Evolutionary conservation across 2,888 invertebrate species (phyloP).

Genomic region (Lasius fuliginosus): DNA sequence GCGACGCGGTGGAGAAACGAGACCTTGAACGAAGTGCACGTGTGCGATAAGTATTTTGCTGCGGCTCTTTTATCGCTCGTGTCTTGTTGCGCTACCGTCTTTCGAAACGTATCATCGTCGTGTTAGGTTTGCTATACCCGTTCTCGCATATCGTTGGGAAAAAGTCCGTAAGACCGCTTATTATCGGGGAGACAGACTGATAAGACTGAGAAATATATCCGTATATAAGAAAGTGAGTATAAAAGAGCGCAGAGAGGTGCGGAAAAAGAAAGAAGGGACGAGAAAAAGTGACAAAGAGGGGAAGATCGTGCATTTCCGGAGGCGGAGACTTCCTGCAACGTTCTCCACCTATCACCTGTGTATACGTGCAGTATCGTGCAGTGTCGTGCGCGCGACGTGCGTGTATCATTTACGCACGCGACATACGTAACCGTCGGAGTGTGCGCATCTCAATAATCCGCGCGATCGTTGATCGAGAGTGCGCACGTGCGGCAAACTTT

Average conservation of each 20-base stretch:
- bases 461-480: constrained; percentile 49
- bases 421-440: neutral
- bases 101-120: neutral
- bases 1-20: constrained; percentile 34
- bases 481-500: constrained; percentile 48
- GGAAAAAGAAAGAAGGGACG: neutral
- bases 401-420: constrained; percentile 7
- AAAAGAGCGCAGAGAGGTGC: neutral
- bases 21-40: constrained; percentile 60
- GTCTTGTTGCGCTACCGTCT: constrained; percentile 41
- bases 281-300: constrained; percentile 58
- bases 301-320: constrained; percentile 71
- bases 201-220: neutral
- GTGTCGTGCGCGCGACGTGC: constrained; percentile 38
- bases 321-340: constrained; percentile 71
- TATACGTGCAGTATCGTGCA: constrained; percentile 14
- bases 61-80: constrained; percentile 30
- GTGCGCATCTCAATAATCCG: neutral
- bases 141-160: neutral
- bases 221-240: neutral
- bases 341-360: neutral
- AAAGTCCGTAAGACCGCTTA: neutral
- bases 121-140: neutral
- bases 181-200: neutral
- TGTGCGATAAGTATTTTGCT: constrained; percentile 59